phyloP scores from a whole-genome alignment of 2,888 invertebrate species.

The Zygothrica quintamaculata region DNA sequence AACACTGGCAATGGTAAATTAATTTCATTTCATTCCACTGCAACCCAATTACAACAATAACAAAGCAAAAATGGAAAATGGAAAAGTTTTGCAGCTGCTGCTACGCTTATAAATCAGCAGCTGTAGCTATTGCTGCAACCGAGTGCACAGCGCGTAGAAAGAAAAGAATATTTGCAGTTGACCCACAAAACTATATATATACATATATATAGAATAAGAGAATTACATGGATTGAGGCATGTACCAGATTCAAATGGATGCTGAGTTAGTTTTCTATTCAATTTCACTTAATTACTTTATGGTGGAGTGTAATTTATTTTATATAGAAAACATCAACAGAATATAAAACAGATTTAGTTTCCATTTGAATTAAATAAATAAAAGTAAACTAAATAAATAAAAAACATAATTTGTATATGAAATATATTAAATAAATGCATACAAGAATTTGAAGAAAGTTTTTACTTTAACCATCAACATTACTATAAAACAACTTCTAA shows the following conservation, averaged over 20 bases:
- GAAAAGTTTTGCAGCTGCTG: constrained; percentile 22
- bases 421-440: no score
- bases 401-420: no score
- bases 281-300: neutral
- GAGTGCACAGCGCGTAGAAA: constrained; percentile 26
- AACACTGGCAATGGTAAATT: constrained; percentile 67
- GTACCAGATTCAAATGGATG: constrained; percentile 1
- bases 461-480: no score
- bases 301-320: neutral
- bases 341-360: no score
- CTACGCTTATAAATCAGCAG: constrained; percentile 62
- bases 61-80: constrained; percentile 3
- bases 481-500: no score
- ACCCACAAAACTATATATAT: constrained; percentile 2
- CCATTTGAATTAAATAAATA: no score
- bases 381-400: no score
- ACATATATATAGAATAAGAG: no score
- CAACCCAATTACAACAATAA: constrained; percentile 19
- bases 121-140: constrained; percentile 46
- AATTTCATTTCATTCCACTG: constrained; percentile 62
- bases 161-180: constrained; percentile 34
- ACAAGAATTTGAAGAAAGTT: no score
- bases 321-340: no score
- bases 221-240: neutral
- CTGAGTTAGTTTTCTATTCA: constrained; percentile 1